These are phyloP conservation scores for Eulemur macaco DNA, from an alignment of 2,113 vertebrate genomes.

Conservation along the genomic window DNA sequence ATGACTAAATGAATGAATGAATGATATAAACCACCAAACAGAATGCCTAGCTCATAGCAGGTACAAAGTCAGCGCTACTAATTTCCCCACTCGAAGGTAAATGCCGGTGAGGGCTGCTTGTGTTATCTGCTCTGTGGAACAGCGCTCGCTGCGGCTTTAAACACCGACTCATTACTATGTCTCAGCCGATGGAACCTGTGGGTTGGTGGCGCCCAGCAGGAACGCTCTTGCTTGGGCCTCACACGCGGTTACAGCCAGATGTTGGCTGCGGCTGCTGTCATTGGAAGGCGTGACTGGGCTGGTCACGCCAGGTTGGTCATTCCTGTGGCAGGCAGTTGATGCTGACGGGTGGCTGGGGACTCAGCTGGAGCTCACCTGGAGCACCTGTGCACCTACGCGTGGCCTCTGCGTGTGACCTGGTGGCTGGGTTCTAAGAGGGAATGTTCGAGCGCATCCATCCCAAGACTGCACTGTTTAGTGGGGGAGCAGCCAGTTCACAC, in stretches of 20 bases:
- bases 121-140: fast-evolving
- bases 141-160: neutral
- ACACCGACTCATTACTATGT: neutral
- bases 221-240: neutral
- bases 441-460: too few species aligned
- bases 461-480: fast-evolving
- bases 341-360: neutral
- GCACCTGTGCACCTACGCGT: fast-evolving
- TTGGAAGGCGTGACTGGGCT: neutral
- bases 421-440: neutral
- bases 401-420: neutral
- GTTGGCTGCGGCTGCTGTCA: neutral
- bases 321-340: neutral
- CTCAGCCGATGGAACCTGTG: neutral
- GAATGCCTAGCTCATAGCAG: neutral
- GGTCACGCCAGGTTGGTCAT: too few species aligned
- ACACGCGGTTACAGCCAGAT: fast-evolving
- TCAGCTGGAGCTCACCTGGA: fast-evolving
- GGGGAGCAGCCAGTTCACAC: fast-evolving
- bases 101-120: neutral
- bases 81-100: neutral
- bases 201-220: fast-evolving
- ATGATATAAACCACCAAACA: neutral
- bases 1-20: neutral
- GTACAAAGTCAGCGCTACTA: neutral